phyloP scores from a whole-genome alignment of 1,140 invertebrate genomes.

The Oryctes rhinoceros region DNA sequence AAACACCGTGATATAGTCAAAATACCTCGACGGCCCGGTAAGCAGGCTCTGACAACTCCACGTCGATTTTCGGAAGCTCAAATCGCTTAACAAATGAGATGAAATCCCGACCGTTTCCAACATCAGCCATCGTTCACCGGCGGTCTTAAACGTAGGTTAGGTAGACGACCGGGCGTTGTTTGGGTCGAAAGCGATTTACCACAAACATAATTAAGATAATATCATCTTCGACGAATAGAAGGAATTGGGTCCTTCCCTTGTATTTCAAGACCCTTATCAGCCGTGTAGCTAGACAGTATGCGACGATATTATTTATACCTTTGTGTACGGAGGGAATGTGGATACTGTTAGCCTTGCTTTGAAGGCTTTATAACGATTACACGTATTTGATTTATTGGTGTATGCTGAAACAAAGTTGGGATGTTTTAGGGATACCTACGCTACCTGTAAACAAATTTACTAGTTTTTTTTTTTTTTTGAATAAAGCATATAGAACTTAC shows the following conservation, averaged over 20 bases:
- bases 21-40: not conserved
- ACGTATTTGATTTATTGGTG: too few relatives aligned
- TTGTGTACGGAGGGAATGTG: too few relatives aligned
- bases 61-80: not conserved
- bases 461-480: too few relatives aligned
- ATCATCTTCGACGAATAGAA: constrained; percentile 2
- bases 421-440: too few relatives aligned
- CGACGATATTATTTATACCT: too few relatives aligned
- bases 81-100: constrained; percentile 14
- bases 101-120: not conserved
- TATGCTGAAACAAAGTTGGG: too few relatives aligned
- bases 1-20: not conserved
- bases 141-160: not conserved
- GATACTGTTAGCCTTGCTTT: too few relatives aligned
- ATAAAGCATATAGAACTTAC: too few relatives aligned
- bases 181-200: not conserved
- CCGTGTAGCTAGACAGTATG: not conserved
- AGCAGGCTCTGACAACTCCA: not conserved
- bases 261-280: not conserved
- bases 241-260: not conserved
- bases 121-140: not conserved
- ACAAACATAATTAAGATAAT: constrained; percentile 11
- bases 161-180: not conserved
- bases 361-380: too few relatives aligned
- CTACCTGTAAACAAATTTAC: too few relatives aligned